Base-by-base conservation (phyloP, 2,888 invertebrate genomes). In the Sphaerolaimus hirsutus region DNA sequence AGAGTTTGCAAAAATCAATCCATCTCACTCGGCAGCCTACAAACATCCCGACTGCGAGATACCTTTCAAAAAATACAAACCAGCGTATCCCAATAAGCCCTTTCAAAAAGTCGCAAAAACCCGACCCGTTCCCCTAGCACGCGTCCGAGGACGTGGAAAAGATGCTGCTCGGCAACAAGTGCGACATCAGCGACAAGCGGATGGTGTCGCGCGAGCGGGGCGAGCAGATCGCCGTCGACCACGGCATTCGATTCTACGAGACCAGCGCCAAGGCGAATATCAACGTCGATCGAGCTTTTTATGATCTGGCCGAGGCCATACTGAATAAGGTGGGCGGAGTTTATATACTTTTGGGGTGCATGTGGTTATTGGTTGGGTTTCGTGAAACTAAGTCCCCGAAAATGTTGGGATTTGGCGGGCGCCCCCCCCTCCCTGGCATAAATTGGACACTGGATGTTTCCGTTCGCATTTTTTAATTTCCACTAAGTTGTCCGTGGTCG, bases 121-220 rank as follows among this genome's bases (percentile, higher is more conserved):
- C n/a, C n/a, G n/a, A n/a, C n/a, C n/a, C n/a, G n/a, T n/a, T n/a
- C n/a, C n/a, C n/a, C n/a, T n/a, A n/a, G 54, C 57, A 93, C 73
- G 93, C 93, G 19, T 86, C 87, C 43, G 81, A 84, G n/a, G 91
- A 93, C 70, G 91, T 93, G 36, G 91, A 91, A 66, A 89, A 87
- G 70, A 93, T 93, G 91, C 75, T 91, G 55, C 72, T 91, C 63
- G 89, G 84, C 53, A 91, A 91, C 70, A 91, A 91, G 72, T 91
- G 91, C 72, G 91, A 91, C 71, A 75, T 87, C 68, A 80, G 80
- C 64, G 82, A 84, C 62, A 81, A 81, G 69, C 74, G 89, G 71
- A 83, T 84, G 73, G 83, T 86, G 49, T 80, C 84, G 52, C 84
- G 79, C 69, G 87, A 91, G 66, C 72, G 83, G 59, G 91, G 89